phyloP scores from a whole-genome alignment of 2,797 vertebrate species.

The Prunella strophiata region DNA sequence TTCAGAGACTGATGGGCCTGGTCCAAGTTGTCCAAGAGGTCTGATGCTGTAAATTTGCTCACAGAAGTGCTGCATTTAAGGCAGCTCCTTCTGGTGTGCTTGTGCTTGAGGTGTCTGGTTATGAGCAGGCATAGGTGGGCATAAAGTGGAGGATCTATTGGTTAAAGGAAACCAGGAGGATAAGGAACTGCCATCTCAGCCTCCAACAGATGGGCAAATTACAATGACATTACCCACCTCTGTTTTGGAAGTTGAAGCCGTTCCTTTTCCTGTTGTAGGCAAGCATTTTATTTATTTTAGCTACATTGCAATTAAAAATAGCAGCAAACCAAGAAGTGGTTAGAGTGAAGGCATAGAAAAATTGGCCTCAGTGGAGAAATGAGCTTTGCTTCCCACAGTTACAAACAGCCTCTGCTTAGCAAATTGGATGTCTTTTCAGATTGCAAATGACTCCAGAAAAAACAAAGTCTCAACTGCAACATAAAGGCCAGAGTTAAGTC shows the following conservation, averaged over 20 bases:
- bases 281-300: slow-evolving; percentile 42
- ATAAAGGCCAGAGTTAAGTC: not conserved
- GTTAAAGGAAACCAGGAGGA: not conserved
- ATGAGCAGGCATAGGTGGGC: not conserved
- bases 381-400: slow-evolving; percentile 39
- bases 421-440: slow-evolving; percentile 13
- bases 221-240: not conserved
- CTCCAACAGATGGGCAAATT: not conserved
- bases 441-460: not conserved
- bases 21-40: not conserved
- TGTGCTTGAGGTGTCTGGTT: not conserved
- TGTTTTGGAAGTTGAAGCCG: not conserved
- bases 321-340: slow-evolving; percentile 30
- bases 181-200: not conserved
- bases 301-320: slow-evolving; percentile 42
- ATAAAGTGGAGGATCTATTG: not conserved
- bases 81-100: not conserved
- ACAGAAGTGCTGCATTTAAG: not conserved
- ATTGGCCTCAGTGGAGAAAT: not conserved
- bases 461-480: not conserved
- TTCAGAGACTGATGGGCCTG: not conserved
- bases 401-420: not conserved
- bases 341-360: slow-evolving; percentile 15
- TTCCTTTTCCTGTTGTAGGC: not conserved
- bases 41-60: not conserved